Base-by-base conservation (phyloP, 2,888 invertebrate species). In the Cryptosula pallasiana region DNA sequence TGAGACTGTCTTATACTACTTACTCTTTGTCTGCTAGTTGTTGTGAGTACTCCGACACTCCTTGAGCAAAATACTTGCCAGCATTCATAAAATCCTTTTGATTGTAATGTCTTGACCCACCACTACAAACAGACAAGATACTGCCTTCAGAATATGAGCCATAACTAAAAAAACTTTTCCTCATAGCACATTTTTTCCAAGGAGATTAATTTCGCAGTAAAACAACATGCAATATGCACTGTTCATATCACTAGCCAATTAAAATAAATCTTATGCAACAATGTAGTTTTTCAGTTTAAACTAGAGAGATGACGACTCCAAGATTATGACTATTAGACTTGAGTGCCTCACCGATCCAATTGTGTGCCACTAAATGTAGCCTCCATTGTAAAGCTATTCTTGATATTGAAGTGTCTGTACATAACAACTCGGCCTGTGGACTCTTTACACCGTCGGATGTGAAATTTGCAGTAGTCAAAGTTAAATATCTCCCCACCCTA, bases 401-500 rank as follows among this genome's bases (percentile, higher is more conserved):
- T 75, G 35, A 84, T 80, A 35, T 77, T 78, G 78, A 83, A 77
- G 75, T 84, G 84, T 20, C 81, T 72, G 81, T 81, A 84, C 82
- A 84, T 83, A 13, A 84, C 84, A 3, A 84, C 84, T 0, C 84
- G 78, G 0, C 84, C 84, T 0, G 84, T 84, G 0, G 84, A 79
- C 75, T 84, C 83, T 75, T 84, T 84, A 74, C 83, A 83, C 54
- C 78, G 75, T 45, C 79, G 76, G 69, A 84, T 82, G 73, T 80
- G 79, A 75, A 84, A 84, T 75, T 82, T 81, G 76, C 84, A 84
- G 36, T 81, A 82, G 36, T 77, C 76, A 74, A 84, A 84, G 1
- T 69, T 73, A 69, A 78, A 78, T 35, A 55, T 25, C 35, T 63
- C 72, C 1, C 58, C 72, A 16, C 74, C 74, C 73, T 74, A 36